Percentiles rank a stretch among this genome's conserved stretches.
phyloP scores from a whole-genome alignment of 2,113 vertebrate genomes.

The Apeltes quadracus region DNA sequence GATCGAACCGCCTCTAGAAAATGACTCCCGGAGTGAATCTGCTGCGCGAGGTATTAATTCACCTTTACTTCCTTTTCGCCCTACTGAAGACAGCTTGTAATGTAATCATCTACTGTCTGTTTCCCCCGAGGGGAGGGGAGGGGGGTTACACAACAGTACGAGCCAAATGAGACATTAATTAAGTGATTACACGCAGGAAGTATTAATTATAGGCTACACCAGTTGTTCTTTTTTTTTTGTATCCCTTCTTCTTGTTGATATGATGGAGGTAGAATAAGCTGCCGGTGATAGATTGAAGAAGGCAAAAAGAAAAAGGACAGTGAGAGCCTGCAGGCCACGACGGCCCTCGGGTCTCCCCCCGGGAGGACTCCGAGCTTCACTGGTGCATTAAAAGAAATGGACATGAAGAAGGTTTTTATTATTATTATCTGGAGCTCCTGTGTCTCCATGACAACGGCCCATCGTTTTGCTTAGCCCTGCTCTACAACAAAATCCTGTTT shows the following conservation, averaged over 20 bases:
- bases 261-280: neutral
- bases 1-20: neutral
- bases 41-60: slow-evolving; percentile 57
- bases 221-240: neutral
- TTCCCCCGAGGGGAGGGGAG: neutral
- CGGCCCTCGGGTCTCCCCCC: slow-evolving; percentile 44
- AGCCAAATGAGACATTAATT: slow-evolving; percentile 45
- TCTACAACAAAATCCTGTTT: neutral
- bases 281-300: slow-evolving; percentile 15
- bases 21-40: slow-evolving; percentile 53
- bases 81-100: slow-evolving; percentile 19
- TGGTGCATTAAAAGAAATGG: neutral
- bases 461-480: neutral
- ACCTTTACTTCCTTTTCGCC: slow-evolving; percentile 3
- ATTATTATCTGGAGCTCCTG: slow-evolving; percentile 35
- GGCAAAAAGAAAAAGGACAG: slow-evolving; percentile 27
- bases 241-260: neutral
- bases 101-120: slow-evolving; percentile 40
- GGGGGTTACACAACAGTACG: slow-evolving; percentile 65
- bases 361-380: neutral
- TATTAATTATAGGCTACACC: neutral
- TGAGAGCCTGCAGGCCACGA: slow-evolving; percentile 49
- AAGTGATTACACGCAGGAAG: slow-evolving; percentile 1
- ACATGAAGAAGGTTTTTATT: neutral
- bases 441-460: slow-evolving; percentile 50